phyloP scores from a whole-genome alignment of 2,888 invertebrate genomes.

The Vandiemenella viatica region DNA sequence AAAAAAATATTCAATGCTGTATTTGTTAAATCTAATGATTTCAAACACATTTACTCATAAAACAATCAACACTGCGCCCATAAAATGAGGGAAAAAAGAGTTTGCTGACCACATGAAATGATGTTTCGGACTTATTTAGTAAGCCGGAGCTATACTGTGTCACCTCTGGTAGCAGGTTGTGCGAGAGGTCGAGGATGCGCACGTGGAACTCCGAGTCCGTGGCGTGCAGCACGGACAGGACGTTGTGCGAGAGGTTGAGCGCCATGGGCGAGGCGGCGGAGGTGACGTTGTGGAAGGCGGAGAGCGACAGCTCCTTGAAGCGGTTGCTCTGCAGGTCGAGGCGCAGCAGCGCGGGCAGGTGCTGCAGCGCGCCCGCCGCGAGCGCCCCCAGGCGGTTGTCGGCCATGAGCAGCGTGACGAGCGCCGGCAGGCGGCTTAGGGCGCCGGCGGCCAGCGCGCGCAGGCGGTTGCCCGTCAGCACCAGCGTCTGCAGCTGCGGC shows the following conservation, averaged over 20 bases:
- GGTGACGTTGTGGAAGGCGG: slow-evolving; percentile 20
- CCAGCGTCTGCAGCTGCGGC: slow-evolving; percentile 22
- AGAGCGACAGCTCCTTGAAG: slow-evolving; percentile 19
- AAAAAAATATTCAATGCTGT: too few species aligned
- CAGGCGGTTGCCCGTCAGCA: slow-evolving; percentile 22
- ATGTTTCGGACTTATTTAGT: too few species aligned
- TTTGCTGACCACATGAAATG: too few species aligned
- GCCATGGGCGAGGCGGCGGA: slow-evolving; percentile 17
- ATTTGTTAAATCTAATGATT: too few species aligned
- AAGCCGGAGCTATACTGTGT: too few species aligned
- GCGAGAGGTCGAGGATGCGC: slow-evolving; percentile 21
- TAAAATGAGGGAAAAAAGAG: too few species aligned
- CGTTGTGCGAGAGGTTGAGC: slow-evolving; percentile 22
- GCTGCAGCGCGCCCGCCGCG: slow-evolving; percentile 24
- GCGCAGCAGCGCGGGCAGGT: slow-evolving; percentile 25
- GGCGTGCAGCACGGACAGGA: slow-evolving; percentile 16
- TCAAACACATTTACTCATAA: too few species aligned
- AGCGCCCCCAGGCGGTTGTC: slow-evolving; percentile 26
- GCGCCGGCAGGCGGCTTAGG: slow-evolving; percentile 24
- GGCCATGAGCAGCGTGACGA: slow-evolving; percentile 27
- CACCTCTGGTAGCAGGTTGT: slow-evolving; percentile 19
- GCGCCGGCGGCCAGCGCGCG: slow-evolving; percentile 20
- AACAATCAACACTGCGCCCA: too few species aligned
- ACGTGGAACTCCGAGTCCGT: slow-evolving; percentile 17
- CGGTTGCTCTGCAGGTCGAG: slow-evolving; percentile 24